phyloP scores from a whole-genome alignment of 2,888 invertebrate genomes.

The Tribolium freemani region DNA sequence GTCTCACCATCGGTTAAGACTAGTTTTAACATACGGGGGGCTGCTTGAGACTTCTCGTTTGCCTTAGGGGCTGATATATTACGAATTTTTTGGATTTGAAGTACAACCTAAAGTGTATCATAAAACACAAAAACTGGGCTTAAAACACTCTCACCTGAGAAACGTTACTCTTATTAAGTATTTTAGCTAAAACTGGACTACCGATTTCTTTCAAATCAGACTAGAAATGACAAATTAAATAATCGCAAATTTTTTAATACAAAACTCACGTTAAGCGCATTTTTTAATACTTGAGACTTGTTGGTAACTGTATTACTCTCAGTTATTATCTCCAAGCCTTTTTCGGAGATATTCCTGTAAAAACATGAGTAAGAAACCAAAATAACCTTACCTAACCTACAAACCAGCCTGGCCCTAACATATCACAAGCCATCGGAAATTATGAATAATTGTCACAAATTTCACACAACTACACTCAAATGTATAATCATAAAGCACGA shows the following conservation, averaged over 20 bases:
- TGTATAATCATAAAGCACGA: too few species aligned
- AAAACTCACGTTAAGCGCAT: conserved; percentile 79
- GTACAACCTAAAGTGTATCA: conserved; percentile 70
- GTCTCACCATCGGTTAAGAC: conserved; percentile 89
- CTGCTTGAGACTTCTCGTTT: conserved; percentile 86
- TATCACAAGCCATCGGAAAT: conserved; percentile 25
- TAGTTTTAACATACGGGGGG: conserved; percentile 87
- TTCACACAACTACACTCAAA: too few species aligned
- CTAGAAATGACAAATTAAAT: conserved; percentile 67
- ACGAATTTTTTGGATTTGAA: conserved; percentile 90
- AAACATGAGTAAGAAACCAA: background rate
- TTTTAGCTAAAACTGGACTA: conserved; percentile 80
- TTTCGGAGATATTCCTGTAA: conserved; percentile 81
- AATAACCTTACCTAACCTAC: conserved; percentile 36
- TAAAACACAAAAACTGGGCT: too few species aligned
- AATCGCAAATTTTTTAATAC: background rate
- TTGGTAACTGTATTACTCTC: conserved; percentile 77
- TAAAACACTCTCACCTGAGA: conserved; percentile 60
- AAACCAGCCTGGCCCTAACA: conserved; percentile 58
- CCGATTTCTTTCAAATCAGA: conserved; percentile 86
- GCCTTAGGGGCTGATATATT: conserved; percentile 93
- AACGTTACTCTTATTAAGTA: conserved; percentile 73
- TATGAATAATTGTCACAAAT: too few species aligned
- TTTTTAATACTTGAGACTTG: conserved; percentile 74
- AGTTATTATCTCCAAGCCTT: conserved; percentile 78